These are phyloP conservation scores for Sebastiscus tertius DNA, from an alignment of 2,797 vertebrate species.

Conservation along the genomic window DNA sequence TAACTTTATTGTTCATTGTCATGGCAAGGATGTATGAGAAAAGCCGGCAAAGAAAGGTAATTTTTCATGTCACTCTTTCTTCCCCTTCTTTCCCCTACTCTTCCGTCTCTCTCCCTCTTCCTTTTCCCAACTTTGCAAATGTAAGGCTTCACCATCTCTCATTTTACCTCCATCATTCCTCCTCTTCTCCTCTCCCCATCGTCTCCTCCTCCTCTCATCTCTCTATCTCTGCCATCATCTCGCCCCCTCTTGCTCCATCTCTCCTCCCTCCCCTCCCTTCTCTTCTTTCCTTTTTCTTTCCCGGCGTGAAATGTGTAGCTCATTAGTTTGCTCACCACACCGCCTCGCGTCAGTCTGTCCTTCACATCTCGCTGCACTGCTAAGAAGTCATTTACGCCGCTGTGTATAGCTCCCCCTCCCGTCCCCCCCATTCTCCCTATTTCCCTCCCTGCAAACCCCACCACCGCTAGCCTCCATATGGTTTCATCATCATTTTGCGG, in stretches of 20 bases:
- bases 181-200: conserved; percentile 2
- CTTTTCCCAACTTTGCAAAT: conserved; percentile 50
- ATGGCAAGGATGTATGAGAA: conserved; percentile 53
- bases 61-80: conserved; percentile 63
- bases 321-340: conserved; percentile 82
- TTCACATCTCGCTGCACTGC: conserved; percentile 87
- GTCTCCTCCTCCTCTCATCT: conserved; percentile 15
- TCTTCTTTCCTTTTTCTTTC: conserved; percentile 54
- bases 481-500: conserved; percentile 84
- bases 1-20: conserved; percentile 67
- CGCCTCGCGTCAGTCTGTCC: conserved; percentile 83
- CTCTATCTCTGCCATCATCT: conserved; percentile 45
- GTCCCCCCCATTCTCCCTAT: conserved; percentile 15
- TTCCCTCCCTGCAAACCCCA: conserved; percentile 43
- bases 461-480: conserved; percentile 75
- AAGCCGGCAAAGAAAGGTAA: conserved; percentile 51
- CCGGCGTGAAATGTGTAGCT: conserved; percentile 77
- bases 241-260: conserved; percentile 26
- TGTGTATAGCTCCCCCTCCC: conserved; percentile 33
- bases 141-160: conserved; percentile 11
- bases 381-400: conserved; percentile 86
- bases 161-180: conserved; percentile 16
- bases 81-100: conserved; percentile 2
- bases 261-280: conserved; percentile 11
- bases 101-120: conserved; percentile 3